Evolutionary conservation across 2,888 invertebrate species (phyloP), one percentile per base, ranked within the genome.

Genomic region (Meta bourneti): DNA sequence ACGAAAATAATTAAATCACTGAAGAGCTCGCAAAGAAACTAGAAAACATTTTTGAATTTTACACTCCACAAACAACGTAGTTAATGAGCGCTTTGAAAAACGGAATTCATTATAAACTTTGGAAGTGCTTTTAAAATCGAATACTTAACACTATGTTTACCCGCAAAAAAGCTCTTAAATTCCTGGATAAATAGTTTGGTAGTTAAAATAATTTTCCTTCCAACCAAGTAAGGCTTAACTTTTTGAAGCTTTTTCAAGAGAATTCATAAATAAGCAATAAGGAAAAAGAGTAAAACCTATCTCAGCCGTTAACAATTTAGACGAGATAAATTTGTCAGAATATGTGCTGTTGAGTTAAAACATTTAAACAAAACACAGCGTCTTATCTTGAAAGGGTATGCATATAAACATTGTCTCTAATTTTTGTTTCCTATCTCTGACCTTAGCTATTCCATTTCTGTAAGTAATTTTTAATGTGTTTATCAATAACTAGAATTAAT

Each of bases 71-170:
- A 34, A 61, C 8, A 9, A 16, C 61, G 11, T 61, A 61, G 61
- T 61, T 61, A 61, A 61, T 61, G 61, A 61, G 61, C 16, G 8
- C 61, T 61, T 61, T 16, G 7, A 61, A 61, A 61, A 61, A 61
- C 61, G 61, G 61, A 61, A 61, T 61, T 61, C 61, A 61, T 61
- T 61, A 61, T 61, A 61, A 61, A 61, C 61, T 61, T 61, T 61
- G 61, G 16, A 61, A 61, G 16, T 11, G 6, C 16, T 16, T 61
- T 61, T 61, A 16, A 61, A 61, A 61, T 61, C 61, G 61, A 8
- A 61, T 61, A 61, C 16, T 16, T 61, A 61, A 61, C 61, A 6
- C 8, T 61, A 61, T 16, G 16, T 61, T 16, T 61, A 16, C 8
- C 11, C 5, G 8, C 5, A 9, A 8, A 61, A 61, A 9, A 0